These are phyloP conservation scores for Cheilosia scutellata DNA, from an alignment of 2,888 invertebrate species.

Conservation along the genomic window DNA sequence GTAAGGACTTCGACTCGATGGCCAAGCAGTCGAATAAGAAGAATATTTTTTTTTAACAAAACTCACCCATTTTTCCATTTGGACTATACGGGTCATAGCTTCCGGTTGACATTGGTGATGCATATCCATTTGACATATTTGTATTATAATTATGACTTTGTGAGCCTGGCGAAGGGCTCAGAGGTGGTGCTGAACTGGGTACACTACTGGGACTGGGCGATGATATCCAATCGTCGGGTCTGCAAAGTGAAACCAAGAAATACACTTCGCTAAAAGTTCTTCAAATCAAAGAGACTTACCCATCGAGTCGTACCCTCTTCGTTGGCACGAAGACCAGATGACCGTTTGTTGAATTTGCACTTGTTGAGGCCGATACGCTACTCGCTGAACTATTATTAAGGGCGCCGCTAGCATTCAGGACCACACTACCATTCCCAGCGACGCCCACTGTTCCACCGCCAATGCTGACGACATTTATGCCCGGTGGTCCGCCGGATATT, in stretches of 20 bases:
- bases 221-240: constrained; percentile 87
- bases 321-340: constrained; percentile 83
- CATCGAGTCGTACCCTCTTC: constrained; percentile 85
- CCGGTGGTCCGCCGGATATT: constrained; percentile 67
- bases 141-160: constrained; percentile 84
- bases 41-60: background rate
- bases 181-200: constrained; percentile 86
- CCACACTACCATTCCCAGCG: constrained; percentile 61
- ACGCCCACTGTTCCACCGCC: constrained; percentile 56
- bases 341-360: constrained; percentile 83
- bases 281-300: constrained; percentile 79
- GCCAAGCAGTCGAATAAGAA: no score
- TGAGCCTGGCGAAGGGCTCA: constrained; percentile 89
- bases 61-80: constrained; percentile 94
- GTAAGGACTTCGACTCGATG: no score
- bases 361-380: constrained; percentile 77
- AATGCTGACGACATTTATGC: constrained; percentile 62
- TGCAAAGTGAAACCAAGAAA: constrained; percentile 65
- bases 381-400: constrained; percentile 56
- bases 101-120: constrained; percentile 93
- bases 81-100: constrained; percentile 96
- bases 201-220: constrained; percentile 86
- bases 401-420: constrained; percentile 52
- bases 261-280: background rate
- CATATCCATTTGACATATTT: constrained; percentile 89